These are phyloP conservation scores for Falco rusticolus DNA, from an alignment of 2,797 vertebrate genomes.

Conservation along the genomic window DNA sequence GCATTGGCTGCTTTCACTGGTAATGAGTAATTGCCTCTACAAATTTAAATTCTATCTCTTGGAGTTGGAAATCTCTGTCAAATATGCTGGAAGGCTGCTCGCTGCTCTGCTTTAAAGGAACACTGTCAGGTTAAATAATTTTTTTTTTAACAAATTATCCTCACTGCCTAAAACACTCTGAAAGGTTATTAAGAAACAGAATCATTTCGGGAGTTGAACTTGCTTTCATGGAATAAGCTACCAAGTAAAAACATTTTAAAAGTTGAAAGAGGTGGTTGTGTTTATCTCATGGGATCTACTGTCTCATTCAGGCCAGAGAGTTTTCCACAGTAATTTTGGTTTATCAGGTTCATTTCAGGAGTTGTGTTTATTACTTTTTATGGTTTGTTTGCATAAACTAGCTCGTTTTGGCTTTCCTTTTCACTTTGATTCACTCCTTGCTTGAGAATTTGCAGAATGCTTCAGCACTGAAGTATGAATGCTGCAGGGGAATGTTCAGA, in stretches of 20 bases:
- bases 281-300: neutral
- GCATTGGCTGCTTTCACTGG: constrained; percentile 17
- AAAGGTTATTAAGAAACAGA: neutral
- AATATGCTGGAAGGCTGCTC: neutral
- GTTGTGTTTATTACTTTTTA: neutral
- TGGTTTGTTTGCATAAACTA: neutral
- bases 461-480: neutral
- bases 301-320: neutral
- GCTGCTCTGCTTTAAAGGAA: neutral
- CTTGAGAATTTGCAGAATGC: neutral
- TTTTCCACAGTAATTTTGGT: neutral
- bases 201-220: neutral
- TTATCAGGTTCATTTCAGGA: neutral
- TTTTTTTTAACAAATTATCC: neutral
- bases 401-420: constrained; percentile 15
- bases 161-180: neutral
- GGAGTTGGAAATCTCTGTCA: constrained; percentile 29
- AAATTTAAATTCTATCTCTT: constrained; percentile 30
- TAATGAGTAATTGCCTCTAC: constrained; percentile 59
- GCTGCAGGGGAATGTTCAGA: neutral
- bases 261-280: neutral
- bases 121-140: neutral
- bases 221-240: neutral
- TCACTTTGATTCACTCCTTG: neutral
- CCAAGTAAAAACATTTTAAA: neutral